Conservation (phyloP, 2,888 invertebrate species). For the Rhorus exstirpatorius region DNA sequence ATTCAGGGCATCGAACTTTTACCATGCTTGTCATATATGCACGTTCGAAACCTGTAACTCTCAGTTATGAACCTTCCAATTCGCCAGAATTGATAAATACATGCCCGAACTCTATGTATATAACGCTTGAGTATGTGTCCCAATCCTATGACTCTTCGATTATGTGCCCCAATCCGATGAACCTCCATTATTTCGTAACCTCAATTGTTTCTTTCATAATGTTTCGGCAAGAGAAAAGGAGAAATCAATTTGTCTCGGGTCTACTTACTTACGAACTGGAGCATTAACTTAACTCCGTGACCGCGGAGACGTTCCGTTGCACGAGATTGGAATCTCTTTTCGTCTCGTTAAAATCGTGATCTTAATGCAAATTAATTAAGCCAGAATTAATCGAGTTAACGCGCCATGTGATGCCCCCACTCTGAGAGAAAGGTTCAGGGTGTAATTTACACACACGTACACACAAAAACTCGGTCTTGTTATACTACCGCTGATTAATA, state of each 20-base stretch:
- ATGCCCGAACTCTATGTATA: too few relatives aligned
- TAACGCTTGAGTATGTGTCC: not conserved
- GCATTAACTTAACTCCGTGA: conserved; percentile 42
- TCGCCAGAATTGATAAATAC: not conserved
- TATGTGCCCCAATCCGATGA: not conserved
- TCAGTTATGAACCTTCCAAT: not conserved
- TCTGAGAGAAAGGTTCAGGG: conserved; percentile 11
- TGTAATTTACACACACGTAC: conserved; percentile 22
- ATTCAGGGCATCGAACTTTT: too few relatives aligned
- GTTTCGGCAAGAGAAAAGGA: not conserved
- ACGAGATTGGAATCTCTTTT: conserved; percentile 29
- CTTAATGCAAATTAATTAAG: conserved; percentile 53
- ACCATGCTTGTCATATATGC: too few relatives aligned
- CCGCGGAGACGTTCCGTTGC: not conserved
- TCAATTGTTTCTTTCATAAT: not conserved
- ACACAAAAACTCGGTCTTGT: conserved; percentile 25
- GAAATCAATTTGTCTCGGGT: not conserved
- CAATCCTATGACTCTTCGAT: not conserved
- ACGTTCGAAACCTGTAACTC: too few relatives aligned
- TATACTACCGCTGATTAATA: conserved; percentile 34
- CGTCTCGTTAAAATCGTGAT: conserved; percentile 39
- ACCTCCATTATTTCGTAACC: not conserved
- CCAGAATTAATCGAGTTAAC: conserved; percentile 64
- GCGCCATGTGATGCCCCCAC: conserved; percentile 29
- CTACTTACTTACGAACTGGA: conserved; percentile 32